phyloP scores from a whole-genome alignment of 1,140 invertebrate species.

The Leptopilina boulardi region DNA sequence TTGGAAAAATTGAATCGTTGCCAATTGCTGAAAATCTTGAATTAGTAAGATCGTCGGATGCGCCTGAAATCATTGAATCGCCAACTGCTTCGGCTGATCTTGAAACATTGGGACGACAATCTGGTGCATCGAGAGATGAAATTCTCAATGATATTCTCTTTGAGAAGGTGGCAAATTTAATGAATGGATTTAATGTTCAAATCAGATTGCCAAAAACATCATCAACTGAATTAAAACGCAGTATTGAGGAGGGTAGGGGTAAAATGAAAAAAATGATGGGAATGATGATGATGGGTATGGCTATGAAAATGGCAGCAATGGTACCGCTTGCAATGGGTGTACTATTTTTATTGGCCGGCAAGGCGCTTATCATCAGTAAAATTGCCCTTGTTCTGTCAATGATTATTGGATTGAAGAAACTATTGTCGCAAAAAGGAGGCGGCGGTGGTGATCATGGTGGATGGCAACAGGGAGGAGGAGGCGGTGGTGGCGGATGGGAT shows the following conservation, averaged over 20 bases:
- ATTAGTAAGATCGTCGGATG: conserved; percentile 70
- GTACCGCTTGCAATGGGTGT: conserved; percentile 84
- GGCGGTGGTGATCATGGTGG: conserved; percentile 72
- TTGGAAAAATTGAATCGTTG: conserved; percentile 82
- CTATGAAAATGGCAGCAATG: conserved; percentile 85
- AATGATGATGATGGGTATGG: conserved; percentile 88
- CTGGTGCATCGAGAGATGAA: conserved; percentile 79
- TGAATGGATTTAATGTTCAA: conserved; percentile 85
- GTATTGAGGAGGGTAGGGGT: conserved; percentile 85
- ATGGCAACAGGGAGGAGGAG: conserved; percentile 73
- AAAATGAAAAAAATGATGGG: conserved; percentile 91
- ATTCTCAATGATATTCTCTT: conserved; percentile 82
- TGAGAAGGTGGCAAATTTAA: conserved; percentile 82
- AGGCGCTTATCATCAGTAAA: conserved; percentile 86
- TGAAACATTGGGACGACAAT: conserved; percentile 80
- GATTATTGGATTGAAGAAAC: conserved; percentile 87
- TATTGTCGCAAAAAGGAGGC: conserved; percentile 81
- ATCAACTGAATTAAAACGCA: conserved; percentile 81
- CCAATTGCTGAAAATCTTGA: conserved; percentile 82
- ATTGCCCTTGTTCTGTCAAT: conserved; percentile 85
- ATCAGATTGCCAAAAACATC: conserved; percentile 84
- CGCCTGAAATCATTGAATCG: conserved; percentile 52
- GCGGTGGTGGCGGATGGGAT: conserved; percentile 79
- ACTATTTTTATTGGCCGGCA: conserved; percentile 85
- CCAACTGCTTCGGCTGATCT: conserved; percentile 81